Conservation (phyloP, 2,888 invertebrate species). For the Steromphala cineraria region DNA sequence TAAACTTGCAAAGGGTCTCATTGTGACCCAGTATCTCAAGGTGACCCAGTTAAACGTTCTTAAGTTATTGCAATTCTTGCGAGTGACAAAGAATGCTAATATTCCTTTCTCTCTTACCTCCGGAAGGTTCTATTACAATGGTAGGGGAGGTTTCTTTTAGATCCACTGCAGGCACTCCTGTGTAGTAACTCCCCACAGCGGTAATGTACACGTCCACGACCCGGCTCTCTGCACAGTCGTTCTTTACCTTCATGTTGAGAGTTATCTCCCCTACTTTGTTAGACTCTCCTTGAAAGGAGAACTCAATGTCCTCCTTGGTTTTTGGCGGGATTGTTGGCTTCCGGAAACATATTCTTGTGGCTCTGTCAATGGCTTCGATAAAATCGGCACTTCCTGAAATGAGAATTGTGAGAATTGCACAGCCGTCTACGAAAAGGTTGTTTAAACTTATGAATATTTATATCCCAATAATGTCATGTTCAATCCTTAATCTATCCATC, state of each 20-base stretch:
- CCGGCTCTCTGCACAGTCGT: constrained; percentile 55
- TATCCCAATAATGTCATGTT: no score
- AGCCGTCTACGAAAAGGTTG: no score
- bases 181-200: constrained; percentile 65
- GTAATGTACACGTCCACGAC: constrained; percentile 59
- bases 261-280: constrained; percentile 58
- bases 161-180: constrained; percentile 64
- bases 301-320: constrained; percentile 56
- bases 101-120: constrained; percentile 50
- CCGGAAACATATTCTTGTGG: constrained; percentile 50
- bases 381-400: constrained; percentile 52
- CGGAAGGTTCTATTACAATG: constrained; percentile 75
- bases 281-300: constrained; percentile 54
- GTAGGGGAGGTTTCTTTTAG: constrained; percentile 54
- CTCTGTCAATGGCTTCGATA: constrained; percentile 45
- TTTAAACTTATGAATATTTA: no score
- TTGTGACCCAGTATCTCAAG: no score
- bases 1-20: no score
- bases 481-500: no score
- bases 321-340: background rate
- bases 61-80: no score
- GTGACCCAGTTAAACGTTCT: no score
- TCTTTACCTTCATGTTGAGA: constrained; percentile 56
- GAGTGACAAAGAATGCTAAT: no score
- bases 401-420: background rate